Percentiles rank a stretch among this genome's conserved stretches.
phyloP scores from a whole-genome alignment of 2,797 vertebrate genomes.

The Rhynchotus rufescens region DNA sequence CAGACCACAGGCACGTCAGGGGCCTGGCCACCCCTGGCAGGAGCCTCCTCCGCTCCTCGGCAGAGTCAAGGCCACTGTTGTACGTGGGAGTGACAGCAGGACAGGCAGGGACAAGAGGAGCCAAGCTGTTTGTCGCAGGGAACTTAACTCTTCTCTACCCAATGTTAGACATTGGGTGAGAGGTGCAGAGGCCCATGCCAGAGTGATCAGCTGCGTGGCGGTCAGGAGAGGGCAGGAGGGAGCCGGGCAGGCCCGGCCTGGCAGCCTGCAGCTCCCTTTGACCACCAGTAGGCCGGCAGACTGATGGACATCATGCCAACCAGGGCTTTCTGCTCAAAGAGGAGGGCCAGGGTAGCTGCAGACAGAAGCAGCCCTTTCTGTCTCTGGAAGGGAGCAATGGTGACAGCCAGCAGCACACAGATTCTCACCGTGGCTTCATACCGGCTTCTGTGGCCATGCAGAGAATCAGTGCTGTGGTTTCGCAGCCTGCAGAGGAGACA shows the following conservation, averaged over 20 bases:
- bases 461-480: neutral
- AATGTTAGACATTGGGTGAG: neutral
- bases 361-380: neutral
- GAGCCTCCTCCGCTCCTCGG: neutral
- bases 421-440: neutral
- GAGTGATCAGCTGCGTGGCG: neutral
- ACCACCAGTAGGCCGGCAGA: conserved; percentile 83
- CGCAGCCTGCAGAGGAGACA: neutral
- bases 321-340: conserved; percentile 88
- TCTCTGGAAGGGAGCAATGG: neutral
- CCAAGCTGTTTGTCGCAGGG: neutral
- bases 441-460: accelerated
- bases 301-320: conserved; percentile 90
- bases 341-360: conserved; percentile 86
- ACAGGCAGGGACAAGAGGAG: neutral
- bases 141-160: neutral
- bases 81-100: neutral
- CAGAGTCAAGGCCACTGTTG: too few relatives aligned
- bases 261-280: neutral
- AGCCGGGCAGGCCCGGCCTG: neutral
- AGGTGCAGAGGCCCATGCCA: accelerated
- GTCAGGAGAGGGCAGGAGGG: neutral
- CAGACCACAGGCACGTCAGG: neutral
- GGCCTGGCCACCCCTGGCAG: neutral
- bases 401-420: neutral